Conservation (phyloP, 37 sponge, comb jelly and placozoan species). For the Diacarnus erythraeanus region DNA sequence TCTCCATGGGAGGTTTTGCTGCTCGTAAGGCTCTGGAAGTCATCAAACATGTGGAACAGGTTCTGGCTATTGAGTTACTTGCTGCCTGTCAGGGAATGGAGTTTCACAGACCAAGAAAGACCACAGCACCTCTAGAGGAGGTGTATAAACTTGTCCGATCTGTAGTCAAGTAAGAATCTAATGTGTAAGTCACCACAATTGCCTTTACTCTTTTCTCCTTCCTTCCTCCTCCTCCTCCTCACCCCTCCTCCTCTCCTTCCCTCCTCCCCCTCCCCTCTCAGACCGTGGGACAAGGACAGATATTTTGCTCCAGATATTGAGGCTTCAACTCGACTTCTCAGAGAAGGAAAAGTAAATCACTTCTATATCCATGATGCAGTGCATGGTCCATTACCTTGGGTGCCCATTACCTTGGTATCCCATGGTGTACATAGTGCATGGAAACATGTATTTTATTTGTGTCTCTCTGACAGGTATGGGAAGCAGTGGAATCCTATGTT, state of each 20-base stretch:
- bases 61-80: slow-evolving; percentile 95
- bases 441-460: background rate
- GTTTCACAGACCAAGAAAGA: slow-evolving; percentile 82
- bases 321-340: slow-evolving; percentile 53
- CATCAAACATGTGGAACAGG: slow-evolving; percentile 89
- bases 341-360: slow-evolving; percentile 69
- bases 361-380: background rate
- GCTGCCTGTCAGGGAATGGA: slow-evolving; percentile 98
- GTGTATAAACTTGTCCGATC: slow-evolving; percentile 76
- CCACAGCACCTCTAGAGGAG: slow-evolving; percentile 90
- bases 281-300: slow-evolving; percentile 75
- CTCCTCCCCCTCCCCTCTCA: slow-evolving; percentile 22
- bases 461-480: slow-evolving; percentile 31
- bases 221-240: no score
- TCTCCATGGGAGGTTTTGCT: slow-evolving; percentile 98
- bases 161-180: slow-evolving; percentile 54
- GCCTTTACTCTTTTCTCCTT: background rate
- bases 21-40: slow-evolving; percentile 96
- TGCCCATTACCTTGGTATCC: no score
- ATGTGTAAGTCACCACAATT: background rate
- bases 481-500: slow-evolving; percentile 28
- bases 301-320: slow-evolving; percentile 85
- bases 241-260: no score
- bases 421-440: background rate
- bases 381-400: background rate